phyloP scores from a whole-genome alignment of 2,797 vertebrate genomes.

The Aquila chrysaetos region DNA sequence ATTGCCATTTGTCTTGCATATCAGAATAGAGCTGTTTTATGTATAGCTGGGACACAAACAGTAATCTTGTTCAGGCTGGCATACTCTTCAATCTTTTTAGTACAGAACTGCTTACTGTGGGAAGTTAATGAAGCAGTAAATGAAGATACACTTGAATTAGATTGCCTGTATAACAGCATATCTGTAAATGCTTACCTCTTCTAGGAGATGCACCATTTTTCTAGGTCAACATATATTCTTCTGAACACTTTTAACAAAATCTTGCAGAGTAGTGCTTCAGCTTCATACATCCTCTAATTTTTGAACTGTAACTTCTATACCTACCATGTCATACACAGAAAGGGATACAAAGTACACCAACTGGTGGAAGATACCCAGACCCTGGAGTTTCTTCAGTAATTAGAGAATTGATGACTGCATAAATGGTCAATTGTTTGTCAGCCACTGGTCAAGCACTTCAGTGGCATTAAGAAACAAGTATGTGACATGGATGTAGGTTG shows the following conservation, averaged over 20 bases:
- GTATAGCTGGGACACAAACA: neutral
- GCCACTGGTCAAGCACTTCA: neutral
- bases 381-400: neutral
- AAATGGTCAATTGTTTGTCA: neutral
- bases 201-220: neutral
- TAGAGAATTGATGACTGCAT: neutral
- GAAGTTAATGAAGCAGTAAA: neutral
- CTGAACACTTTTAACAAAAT: neutral
- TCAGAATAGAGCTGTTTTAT: neutral
- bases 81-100: neutral
- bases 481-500: neutral
- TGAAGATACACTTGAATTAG: neutral
- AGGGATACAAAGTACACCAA: neutral
- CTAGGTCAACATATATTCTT: neutral
- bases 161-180: neutral
- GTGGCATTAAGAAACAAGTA: neutral
- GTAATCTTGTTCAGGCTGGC: neutral
- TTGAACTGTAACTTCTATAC: neutral
- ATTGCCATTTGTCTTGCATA: neutral
- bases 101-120: neutral
- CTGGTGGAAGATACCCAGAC: neutral
- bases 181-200: neutral
- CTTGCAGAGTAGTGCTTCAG: neutral
- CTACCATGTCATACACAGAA: rapidly evolving
- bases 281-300: neutral